Evolutionary conservation across 1,140 invertebrate genomes (phyloP).

Genomic region (Atta texana): DNA sequence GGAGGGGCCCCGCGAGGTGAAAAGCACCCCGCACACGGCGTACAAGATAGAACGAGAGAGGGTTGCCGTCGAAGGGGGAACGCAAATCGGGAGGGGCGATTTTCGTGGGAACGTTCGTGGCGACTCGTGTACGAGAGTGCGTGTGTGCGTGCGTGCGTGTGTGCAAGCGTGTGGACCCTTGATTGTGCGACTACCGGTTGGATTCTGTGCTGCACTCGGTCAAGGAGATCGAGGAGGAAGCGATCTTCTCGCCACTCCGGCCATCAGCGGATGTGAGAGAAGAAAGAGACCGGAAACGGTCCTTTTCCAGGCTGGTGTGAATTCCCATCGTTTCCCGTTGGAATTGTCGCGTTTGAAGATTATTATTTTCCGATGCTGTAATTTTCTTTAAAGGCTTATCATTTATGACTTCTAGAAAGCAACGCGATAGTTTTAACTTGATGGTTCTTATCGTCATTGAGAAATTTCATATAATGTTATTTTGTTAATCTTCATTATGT

Average conservation of each 20-base stretch:
- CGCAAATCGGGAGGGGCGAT: conserved; percentile 73
- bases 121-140: conserved; percentile 60
- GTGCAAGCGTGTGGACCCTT: conserved; percentile 28
- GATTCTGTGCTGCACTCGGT: conserved; percentile 75
- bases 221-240: conserved; percentile 74
- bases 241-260: conserved; percentile 23
- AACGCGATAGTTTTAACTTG: background rate
- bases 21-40: conserved; percentile 48
- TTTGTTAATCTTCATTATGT: background rate
- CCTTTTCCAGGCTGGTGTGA: conserved; percentile 10
- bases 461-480: background rate
- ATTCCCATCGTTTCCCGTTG: background rate
- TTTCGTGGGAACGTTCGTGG: conserved; percentile 85
- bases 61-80: conserved; percentile 49
- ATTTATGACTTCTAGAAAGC: background rate
- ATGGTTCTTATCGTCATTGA: background rate
- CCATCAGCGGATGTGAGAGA: conserved; percentile 35
- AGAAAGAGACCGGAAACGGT: conserved; percentile 43
- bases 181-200: conserved; percentile 60
- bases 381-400: background rate
- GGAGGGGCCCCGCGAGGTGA: conserved; percentile 54
- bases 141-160: conserved; percentile 29
- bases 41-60: conserved; percentile 40
- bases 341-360: background rate
- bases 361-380: background rate